Conservation (phyloP, 2,797 vertebrate species). For the Enteromius viviparus region DNA sequence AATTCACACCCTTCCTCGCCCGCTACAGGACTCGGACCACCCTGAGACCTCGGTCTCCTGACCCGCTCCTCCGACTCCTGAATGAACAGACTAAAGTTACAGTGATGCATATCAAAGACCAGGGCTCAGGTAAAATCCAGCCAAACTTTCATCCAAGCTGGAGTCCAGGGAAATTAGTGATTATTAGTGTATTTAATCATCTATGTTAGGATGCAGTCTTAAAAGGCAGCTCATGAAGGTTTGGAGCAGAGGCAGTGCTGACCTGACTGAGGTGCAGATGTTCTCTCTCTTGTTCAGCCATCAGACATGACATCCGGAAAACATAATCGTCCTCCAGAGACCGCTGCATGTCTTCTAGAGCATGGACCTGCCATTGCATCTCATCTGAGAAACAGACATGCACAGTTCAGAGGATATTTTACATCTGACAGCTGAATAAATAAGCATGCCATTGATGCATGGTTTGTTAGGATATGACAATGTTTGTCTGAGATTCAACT, state of each 20-base stretch:
- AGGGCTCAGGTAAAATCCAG: too few relatives aligned
- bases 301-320: conserved; percentile 85
- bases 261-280: conserved; percentile 87
- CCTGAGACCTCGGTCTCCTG: conserved; percentile 63
- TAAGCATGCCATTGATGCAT: too few relatives aligned
- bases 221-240: neutral
- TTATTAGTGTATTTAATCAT: neutral
- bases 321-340: conserved; percentile 88
- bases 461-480: too few relatives aligned
- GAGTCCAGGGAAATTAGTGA: neutral
- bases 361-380: conserved; percentile 78
- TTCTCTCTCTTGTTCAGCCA: conserved; percentile 90
- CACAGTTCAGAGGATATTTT: conserved; percentile 9
- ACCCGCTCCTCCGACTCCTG: conserved; percentile 72
- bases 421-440: too few relatives aligned
- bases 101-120: neutral
- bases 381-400: conserved; percentile 69
- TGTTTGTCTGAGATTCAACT: too few relatives aligned
- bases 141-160: neutral
- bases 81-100: conserved; percentile 8
- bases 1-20: conserved; percentile 60
- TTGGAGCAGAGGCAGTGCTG: conserved; percentile 42
- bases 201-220: neutral
- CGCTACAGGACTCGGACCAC: conserved; percentile 46
- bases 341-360: conserved; percentile 88